phyloP scores from a whole-genome alignment of 2,113 vertebrate species.

The Arizona elegans region DNA sequence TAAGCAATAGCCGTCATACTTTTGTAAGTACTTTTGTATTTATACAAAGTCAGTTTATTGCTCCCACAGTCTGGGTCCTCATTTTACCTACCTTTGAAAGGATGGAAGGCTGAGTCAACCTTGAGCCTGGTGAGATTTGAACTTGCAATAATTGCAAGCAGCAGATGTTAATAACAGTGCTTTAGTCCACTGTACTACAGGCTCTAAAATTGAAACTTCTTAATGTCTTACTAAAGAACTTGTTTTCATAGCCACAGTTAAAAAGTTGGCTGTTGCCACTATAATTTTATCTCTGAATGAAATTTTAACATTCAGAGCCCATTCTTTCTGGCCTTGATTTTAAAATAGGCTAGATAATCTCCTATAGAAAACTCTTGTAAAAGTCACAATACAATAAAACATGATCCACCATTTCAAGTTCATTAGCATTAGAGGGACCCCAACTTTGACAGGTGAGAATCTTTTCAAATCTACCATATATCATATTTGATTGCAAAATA shows the following conservation, averaged over 20 bases:
- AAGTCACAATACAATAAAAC: neutral
- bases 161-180: too few species aligned
- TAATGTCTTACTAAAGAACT: neutral
- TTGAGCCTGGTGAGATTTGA: too few species aligned
- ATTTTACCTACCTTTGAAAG: too few species aligned
- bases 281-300: neutral
- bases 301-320: neutral
- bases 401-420: neutral
- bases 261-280: neutral
- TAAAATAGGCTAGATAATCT: neutral
- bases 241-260: neutral
- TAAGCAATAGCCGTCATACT: too few species aligned
- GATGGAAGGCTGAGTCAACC: too few species aligned
- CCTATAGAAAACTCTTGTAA: neutral
- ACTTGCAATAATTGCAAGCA: too few species aligned
- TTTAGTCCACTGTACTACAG: too few species aligned
- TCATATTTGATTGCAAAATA: neutral
- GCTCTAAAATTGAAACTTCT: neutral
- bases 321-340: neutral
- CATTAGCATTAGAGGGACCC: neutral
- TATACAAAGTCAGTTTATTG: too few species aligned
- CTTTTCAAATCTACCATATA: neutral
- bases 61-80: too few species aligned
- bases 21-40: too few species aligned
- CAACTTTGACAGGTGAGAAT: neutral